Conservation (phyloP, 2,797 vertebrate genomes). For the Malacoraja senta region DNA sequence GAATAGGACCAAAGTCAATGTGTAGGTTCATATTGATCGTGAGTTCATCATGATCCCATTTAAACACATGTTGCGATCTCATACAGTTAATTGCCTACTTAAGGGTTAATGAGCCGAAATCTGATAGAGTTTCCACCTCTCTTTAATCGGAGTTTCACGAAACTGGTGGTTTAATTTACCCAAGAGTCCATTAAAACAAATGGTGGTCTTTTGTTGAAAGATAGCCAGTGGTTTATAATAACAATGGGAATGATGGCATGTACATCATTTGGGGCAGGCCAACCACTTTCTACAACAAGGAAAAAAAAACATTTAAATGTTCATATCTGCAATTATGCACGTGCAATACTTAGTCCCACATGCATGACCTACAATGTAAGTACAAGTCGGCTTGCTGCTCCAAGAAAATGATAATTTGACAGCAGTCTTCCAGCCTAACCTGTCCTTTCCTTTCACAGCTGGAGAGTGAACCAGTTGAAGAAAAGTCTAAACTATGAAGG, state of each 20-base stretch:
- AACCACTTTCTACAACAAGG: not conserved
- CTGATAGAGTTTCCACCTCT: not conserved
- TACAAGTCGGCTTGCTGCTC: not conserved
- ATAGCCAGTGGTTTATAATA: not conserved
- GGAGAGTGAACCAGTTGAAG: not conserved
- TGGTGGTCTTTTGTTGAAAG: not conserved
- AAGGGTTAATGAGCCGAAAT: slow-evolving; percentile 23
- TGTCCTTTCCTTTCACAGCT: slow-evolving; percentile 13
- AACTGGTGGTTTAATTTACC: slow-evolving; percentile 23
- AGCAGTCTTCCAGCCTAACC: not conserved
- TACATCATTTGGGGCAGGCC: not conserved
- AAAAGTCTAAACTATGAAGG: slow-evolving; percentile 10
- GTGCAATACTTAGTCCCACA: not conserved
- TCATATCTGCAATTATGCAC: slow-evolving; percentile 6
- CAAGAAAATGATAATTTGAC: not conserved
- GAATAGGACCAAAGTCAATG: not conserved
- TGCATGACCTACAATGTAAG: not conserved
- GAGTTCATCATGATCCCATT: slow-evolving; percentile 18
- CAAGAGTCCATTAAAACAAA: slow-evolving; percentile 24
- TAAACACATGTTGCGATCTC: slow-evolving; percentile 7
- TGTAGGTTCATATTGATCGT: not conserved
- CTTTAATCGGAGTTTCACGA: slow-evolving; percentile 3
- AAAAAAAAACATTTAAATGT: slow-evolving; percentile 34
- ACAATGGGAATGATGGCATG: slow-evolving; percentile 5
- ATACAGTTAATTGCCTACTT: slow-evolving; percentile 14